Evolutionary conservation across 2,113 vertebrate genomes (phyloP).

Genomic region (Gavia stellata): DNA sequence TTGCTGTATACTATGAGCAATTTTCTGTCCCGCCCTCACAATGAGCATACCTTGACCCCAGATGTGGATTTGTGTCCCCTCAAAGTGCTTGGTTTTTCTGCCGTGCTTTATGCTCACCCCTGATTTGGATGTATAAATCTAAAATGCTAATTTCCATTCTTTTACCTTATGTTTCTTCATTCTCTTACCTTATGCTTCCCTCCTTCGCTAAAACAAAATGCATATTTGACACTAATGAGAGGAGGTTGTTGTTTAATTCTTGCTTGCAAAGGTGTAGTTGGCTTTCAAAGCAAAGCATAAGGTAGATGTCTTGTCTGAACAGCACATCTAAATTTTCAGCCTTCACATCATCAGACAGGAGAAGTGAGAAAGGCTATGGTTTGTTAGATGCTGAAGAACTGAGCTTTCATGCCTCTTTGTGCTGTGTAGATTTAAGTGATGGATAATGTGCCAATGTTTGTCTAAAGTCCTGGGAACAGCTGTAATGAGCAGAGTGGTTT

Average conservation of each 20-base stretch:
- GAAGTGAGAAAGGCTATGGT: neutral
- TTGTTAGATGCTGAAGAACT: neutral
- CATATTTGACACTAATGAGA: neutral
- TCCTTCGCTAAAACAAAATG: neutral
- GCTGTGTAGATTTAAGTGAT: neutral
- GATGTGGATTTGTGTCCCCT: neutral
- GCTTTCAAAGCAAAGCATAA: neutral
- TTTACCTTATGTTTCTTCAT: neutral
- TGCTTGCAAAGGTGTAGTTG: neutral
- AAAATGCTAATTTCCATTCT: neutral
- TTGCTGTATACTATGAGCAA: neutral
- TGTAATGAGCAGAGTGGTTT: constrained; percentile 25
- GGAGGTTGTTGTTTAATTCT: neutral
- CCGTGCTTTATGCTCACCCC: neutral
- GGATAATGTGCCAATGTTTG: constrained; percentile 12
- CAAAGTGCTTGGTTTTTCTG: neutral
- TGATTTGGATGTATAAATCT: neutral
- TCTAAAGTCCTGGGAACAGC: constrained; percentile 34
- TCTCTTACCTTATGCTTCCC: neutral
- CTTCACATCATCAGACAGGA: neutral
- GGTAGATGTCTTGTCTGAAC: neutral
- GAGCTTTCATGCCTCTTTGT: constrained; percentile 30
- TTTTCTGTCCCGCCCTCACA: neutral
- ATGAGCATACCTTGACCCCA: neutral
- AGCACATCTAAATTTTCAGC: neutral